phyloP scores from a whole-genome alignment of 92 coral and sea anemone genomes.

The Parazoanthus darwini region DNA sequence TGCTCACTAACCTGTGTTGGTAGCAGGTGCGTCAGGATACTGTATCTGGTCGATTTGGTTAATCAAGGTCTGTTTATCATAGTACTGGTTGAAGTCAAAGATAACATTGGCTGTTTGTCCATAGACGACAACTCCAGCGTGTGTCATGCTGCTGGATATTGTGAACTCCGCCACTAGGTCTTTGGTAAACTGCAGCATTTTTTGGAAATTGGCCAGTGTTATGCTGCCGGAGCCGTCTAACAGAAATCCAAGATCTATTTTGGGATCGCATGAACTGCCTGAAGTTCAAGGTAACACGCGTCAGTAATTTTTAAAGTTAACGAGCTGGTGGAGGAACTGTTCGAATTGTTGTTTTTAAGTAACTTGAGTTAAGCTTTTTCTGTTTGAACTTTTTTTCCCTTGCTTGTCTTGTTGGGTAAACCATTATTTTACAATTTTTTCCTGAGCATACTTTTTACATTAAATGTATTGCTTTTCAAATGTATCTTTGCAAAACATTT shows the following conservation, averaged over 20 bases:
- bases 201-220: background rate
- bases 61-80: conserved; percentile 13
- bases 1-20: conserved; percentile 14
- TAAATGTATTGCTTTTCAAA: too few species aligned
- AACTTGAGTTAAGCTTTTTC: too few species aligned
- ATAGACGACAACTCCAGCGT: conserved; percentile 30
- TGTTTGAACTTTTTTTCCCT: too few species aligned
- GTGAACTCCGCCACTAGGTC: conserved; percentile 1
- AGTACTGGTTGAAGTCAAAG: conserved; percentile 28
- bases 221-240: conserved; percentile 31
- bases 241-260: conserved; percentile 33
- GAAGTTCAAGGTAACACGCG: background rate
- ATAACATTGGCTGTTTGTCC: background rate
- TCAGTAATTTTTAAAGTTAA: too few species aligned
- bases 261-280: conserved; percentile 20
- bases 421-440: too few species aligned
- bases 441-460: too few species aligned
- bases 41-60: background rate
- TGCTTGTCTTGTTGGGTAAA: too few species aligned
- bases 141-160: conserved; percentile 12
- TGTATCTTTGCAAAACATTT: too few species aligned
- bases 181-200: conserved; percentile 23
- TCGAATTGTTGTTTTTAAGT: too few species aligned
- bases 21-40: background rate
- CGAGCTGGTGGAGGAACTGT: too few species aligned